Evolutionary conservation across 2,113 vertebrate species (phyloP).

Genomic region (Amia ocellicauda): DNA sequence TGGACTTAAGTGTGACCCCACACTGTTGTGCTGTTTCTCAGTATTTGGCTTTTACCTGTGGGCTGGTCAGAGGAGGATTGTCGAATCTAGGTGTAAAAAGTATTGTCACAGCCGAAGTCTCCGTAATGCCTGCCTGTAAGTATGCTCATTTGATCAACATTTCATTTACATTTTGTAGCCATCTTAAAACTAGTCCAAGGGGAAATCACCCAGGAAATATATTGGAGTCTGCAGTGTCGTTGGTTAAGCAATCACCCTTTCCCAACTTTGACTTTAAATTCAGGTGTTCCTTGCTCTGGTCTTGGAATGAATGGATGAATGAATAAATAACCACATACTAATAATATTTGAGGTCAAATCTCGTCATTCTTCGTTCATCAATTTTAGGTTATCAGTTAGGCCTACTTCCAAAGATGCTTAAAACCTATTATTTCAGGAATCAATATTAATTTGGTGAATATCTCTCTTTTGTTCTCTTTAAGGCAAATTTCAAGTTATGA

Average conservation of each 20-base stretch:
- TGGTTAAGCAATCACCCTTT: background rate
- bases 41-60: conserved; percentile 94
- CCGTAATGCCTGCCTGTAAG: conserved; percentile 92
- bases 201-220: no score
- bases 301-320: background rate
- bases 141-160: conserved; percentile 22
- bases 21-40: conserved; percentile 45
- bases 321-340: background rate
- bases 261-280: background rate
- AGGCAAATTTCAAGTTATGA: conserved; percentile 99
- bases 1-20: background rate
- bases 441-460: background rate
- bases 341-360: no score
- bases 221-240: no score
- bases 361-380: no score
- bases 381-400: no score
- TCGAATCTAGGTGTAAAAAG: conserved; percentile 90
- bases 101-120: conserved; percentile 94
- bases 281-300: background rate
- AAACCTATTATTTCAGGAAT: background rate
- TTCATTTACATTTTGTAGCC: background rate
- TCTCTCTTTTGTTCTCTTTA: conserved; percentile 29
- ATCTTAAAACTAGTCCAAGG: background rate
- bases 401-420: no score
- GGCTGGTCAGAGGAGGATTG: conserved; percentile 88